A percentile compares a stretch with the other conserved stretches of the same genome.
phyloP scores from a whole-genome alignment of 2,888 invertebrate genomes.

The Chaetogeoica ovagalla region DNA sequence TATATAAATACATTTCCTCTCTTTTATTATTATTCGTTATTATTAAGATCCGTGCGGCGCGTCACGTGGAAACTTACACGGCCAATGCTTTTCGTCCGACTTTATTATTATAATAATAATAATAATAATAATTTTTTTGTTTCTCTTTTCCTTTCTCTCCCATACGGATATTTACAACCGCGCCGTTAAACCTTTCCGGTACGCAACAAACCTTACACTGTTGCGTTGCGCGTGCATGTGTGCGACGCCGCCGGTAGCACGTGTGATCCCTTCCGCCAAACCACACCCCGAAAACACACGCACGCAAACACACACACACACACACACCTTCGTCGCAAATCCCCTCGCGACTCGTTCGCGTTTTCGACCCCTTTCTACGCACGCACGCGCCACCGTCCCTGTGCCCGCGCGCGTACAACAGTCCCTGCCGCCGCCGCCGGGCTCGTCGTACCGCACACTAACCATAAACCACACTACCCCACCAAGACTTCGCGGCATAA shows the following conservation, averaged over 20 bases:
- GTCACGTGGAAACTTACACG: too few species aligned
- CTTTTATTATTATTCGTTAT: not conserved
- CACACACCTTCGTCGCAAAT: not conserved
- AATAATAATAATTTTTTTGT: too few species aligned
- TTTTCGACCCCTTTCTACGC: conserved; percentile 22
- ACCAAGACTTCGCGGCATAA: conserved; percentile 2
- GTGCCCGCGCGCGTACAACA: too few species aligned
- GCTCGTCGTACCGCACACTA: not conserved
- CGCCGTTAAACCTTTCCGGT: conserved; percentile 48
- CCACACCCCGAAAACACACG: not conserved
- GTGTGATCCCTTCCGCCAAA: conserved; percentile 13
- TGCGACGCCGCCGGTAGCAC: conserved; percentile 35
- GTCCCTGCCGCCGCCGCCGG: not conserved
- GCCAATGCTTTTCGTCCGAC: not conserved
- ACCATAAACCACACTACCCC: not conserved
- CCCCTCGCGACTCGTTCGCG: conserved; percentile 24
- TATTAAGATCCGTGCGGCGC: too few species aligned
- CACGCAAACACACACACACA: too few species aligned
- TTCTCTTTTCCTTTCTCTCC: not conserved
- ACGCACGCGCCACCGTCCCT: not conserved
- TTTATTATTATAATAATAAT: conserved; percentile 2
- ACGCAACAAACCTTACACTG: conserved; percentile 51
- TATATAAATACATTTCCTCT: not conserved
- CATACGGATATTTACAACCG: not conserved
- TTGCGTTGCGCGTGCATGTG: conserved; percentile 45